These are phyloP conservation scores for Micrasema minimum DNA, from an alignment of 1,140 invertebrate species.

Conservation along the genomic window DNA sequence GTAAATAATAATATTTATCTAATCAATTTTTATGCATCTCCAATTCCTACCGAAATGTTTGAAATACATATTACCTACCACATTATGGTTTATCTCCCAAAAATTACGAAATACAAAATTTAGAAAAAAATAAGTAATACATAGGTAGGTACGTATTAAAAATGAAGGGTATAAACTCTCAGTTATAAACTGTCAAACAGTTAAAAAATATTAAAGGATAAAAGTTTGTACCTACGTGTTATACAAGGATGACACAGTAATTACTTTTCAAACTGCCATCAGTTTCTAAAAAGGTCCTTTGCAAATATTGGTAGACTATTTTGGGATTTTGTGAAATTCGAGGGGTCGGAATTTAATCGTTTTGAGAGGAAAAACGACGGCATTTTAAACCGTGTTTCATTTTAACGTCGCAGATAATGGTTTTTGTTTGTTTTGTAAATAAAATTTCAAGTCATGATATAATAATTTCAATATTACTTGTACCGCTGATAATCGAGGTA, in stretches of 20 bases:
- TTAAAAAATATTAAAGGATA: neutral
- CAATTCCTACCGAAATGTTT: too few relatives aligned
- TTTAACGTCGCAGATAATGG: constrained; percentile 25
- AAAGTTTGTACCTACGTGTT: neutral
- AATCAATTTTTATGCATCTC: too few relatives aligned
- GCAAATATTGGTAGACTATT: constrained; percentile 29
- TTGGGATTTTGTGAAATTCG: constrained; percentile 10
- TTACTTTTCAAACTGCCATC: constrained; percentile 39
- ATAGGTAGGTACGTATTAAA: neutral
- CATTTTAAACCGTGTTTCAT: constrained; percentile 23
- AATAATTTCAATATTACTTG: constrained; percentile 17
- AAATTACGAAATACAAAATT: neutral
- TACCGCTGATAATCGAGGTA: neutral
- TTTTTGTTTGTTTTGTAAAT: constrained; percentile 29
- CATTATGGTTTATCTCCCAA: neutral
- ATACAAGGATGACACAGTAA: neutral
- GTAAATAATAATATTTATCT: too few relatives aligned
- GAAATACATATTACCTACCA: too few relatives aligned
- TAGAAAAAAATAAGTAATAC: neutral
- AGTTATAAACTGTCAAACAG: neutral
- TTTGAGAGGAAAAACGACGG: constrained; percentile 15
- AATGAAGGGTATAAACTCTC: neutral
- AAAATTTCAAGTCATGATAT: constrained; percentile 2
- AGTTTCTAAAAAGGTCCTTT: constrained; percentile 27
- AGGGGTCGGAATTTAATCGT: constrained; percentile 18